phyloP scores from a whole-genome alignment of 2,797 vertebrate species.

The Artibeus jamaicensis region DNA sequence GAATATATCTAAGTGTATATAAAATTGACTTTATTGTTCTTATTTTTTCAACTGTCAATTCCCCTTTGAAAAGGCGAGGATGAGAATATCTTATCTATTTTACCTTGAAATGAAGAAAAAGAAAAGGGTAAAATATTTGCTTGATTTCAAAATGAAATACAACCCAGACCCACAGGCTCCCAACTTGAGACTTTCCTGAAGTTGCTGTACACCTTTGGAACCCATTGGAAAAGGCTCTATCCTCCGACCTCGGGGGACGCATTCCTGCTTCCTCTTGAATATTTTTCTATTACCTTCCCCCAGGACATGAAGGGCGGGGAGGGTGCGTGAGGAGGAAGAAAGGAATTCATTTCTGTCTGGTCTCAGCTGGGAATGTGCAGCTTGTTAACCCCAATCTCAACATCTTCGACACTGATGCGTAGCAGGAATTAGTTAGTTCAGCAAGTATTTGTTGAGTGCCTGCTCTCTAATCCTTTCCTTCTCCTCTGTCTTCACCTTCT shows the following conservation, averaged over 20 bases:
- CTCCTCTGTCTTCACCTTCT: neutral
- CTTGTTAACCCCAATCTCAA: neutral
- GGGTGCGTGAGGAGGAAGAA: neutral
- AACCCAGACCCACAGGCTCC: neutral
- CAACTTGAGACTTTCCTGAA: neutral
- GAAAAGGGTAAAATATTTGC: neutral
- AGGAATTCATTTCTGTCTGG: slow-evolving; percentile 38
- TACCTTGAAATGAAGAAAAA: neutral
- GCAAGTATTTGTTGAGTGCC: slow-evolving; percentile 36
- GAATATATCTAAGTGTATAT: neutral
- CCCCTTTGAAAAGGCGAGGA: neutral
- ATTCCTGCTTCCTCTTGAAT: no score
- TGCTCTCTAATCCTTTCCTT: neutral
- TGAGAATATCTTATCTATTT: neutral
- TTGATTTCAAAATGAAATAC: slow-evolving; percentile 21
- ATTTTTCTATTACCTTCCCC: neutral
- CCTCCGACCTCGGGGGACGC: neutral
- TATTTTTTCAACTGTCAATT: neutral
- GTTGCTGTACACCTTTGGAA: neutral
- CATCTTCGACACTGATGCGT: neutral
- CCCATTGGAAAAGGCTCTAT: neutral
- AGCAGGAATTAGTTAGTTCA: slow-evolving; percentile 39
- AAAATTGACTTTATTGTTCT: neutral
- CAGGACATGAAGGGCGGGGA: neutral
- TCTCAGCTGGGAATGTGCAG: neutral